Evolutionary conservation across 2,113 vertebrate species (phyloP).

Genomic region (Hippocampus barbouri): DNA sequence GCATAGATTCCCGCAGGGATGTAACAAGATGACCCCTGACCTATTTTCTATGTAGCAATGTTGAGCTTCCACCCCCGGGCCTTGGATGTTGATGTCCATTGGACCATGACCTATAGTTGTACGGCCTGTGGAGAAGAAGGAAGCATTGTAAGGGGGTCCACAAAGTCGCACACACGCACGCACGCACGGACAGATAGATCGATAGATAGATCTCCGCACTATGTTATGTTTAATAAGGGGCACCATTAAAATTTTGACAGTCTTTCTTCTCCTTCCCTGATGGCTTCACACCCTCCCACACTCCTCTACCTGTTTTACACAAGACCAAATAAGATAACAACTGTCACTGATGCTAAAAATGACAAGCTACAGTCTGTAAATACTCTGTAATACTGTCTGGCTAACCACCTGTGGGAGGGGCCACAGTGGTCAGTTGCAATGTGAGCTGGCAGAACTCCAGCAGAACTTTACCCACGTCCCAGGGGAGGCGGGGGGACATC

Average conservation of each 20-base stretch:
- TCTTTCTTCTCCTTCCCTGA: neutral
- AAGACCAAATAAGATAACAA: too few species aligned
- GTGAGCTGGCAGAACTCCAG: too few species aligned
- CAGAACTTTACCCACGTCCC: too few species aligned
- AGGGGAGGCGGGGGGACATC: too few species aligned
- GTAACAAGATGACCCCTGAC: slow-evolving; percentile 78
- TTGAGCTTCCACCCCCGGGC: slow-evolving; percentile 78
- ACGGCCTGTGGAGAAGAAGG: slow-evolving; percentile 66
- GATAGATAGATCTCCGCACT: neutral
- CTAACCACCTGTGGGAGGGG: too few species aligned
- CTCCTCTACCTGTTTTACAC: neutral
- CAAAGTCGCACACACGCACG: too few species aligned
- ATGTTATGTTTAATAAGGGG: neutral
- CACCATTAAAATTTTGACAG: neutral
- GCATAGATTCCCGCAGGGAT: slow-evolving; percentile 88
- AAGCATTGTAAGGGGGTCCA: neutral
- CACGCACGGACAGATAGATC: too few species aligned
- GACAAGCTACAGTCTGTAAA: too few species aligned
- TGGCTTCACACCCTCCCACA: neutral
- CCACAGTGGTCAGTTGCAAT: too few species aligned
- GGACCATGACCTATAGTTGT: slow-evolving; percentile 82
- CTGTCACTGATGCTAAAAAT: too few species aligned
- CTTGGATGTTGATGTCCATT: slow-evolving; percentile 83
- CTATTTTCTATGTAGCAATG: slow-evolving; percentile 92
- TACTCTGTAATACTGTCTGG: too few species aligned